These are phyloP conservation scores for Chelonus formosanus DNA, from an alignment of 2,888 invertebrate genomes.

Conservation along the genomic window DNA sequence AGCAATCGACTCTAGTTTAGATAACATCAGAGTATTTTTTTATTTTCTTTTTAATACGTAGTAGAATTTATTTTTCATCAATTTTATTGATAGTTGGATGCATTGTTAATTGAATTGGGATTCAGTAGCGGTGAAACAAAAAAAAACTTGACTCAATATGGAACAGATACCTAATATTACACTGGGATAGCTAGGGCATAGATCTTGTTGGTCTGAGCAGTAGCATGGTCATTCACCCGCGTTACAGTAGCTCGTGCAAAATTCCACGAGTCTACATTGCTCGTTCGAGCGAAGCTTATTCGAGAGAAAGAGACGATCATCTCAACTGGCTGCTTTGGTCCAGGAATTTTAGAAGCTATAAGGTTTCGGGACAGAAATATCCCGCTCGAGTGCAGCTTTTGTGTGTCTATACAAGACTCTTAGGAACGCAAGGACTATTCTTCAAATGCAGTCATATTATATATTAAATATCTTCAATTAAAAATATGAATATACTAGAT, in stretches of 20 bases:
- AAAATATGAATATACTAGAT: not conserved
- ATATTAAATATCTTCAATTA: not conserved
- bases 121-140: too few relatives aligned
- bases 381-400: conserved; percentile 17
- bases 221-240: conserved; percentile 26
- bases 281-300: conserved; percentile 21
- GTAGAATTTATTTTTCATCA: too few relatives aligned
- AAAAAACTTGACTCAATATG: too few relatives aligned
- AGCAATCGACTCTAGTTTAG: too few relatives aligned
- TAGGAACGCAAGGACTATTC: conserved; percentile 4
- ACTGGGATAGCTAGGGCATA: conserved; percentile 5
- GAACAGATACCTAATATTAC: not conserved
- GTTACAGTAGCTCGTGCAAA: conserved; percentile 34
- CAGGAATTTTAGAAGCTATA: conserved; percentile 29
- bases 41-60: too few relatives aligned
- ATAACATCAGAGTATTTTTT: too few relatives aligned
- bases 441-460: not conserved
- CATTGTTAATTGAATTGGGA: too few relatives aligned
- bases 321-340: conserved; percentile 11
- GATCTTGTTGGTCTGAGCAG: conserved; percentile 8
- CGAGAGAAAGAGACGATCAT: conserved; percentile 20
- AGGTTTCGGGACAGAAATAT: conserved; percentile 32
- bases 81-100: too few relatives aligned
- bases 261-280: conserved; percentile 28
- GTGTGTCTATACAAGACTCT: conserved; percentile 11